Percentiles rank a stretch among this genome's conserved stretches.
phyloP scores from a whole-genome alignment of 2,888 invertebrate genomes.

The Cephus nigrinus region DNA sequence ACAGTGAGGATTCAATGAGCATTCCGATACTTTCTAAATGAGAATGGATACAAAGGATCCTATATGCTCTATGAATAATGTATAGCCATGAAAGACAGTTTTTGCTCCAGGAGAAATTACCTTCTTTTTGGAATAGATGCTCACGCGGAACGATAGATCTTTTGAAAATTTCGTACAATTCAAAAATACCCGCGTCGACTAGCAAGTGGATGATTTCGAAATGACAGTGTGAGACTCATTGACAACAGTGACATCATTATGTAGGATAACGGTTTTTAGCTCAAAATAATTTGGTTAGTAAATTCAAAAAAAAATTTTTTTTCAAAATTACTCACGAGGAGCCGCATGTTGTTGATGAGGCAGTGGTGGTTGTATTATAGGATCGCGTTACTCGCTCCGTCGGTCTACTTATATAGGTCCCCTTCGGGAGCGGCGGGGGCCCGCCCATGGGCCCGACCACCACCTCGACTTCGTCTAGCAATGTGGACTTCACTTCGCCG shows the following conservation, averaged over 20 bases:
- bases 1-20: not conserved
- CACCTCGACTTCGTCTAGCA: constrained; percentile 39
- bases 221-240: not conserved
- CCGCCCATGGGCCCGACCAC: constrained; percentile 64
- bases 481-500: constrained; percentile 33
- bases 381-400: constrained; percentile 54
- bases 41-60: not conserved
- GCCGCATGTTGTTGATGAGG: constrained; percentile 54
- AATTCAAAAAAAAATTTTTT: not conserved
- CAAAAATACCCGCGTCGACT: not conserved
- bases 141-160: not conserved
- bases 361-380: constrained; percentile 57
- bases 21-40: constrained; percentile 14
- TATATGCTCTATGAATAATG: not conserved
- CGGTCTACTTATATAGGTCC: constrained; percentile 62
- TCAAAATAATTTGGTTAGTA: not conserved
- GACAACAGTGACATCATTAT: not conserved
- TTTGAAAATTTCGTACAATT: not conserved
- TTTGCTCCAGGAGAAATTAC: not conserved
- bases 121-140: not conserved
- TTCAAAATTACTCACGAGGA: constrained; percentile 49
- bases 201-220: not conserved
- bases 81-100: not conserved
- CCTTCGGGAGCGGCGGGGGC: constrained; percentile 61
- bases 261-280: not conserved